Evolutionary conservation across 1,140 invertebrate genomes (phyloP).

Genomic region (Glomeris maerens): DNA sequence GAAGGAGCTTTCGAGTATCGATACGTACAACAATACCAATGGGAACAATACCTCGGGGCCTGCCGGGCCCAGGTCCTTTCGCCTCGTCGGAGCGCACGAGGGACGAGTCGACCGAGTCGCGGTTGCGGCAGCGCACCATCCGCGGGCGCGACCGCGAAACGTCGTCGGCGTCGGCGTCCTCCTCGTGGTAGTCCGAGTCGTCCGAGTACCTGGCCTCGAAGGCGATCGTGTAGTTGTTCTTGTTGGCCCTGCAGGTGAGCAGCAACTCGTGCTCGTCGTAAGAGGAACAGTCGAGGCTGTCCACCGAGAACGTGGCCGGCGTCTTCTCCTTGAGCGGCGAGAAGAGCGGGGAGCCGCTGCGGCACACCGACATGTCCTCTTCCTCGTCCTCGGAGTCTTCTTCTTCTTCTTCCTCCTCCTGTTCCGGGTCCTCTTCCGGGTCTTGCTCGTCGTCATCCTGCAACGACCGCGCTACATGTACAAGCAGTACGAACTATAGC

Average conservation of each 20-base stretch:
- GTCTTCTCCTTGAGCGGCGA: slow-evolving; percentile 68
- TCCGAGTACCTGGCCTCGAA: slow-evolving; percentile 52
- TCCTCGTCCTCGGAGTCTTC: too few relatives aligned
- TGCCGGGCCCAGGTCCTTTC: too few relatives aligned
- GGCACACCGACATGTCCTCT: slow-evolving; percentile 48
- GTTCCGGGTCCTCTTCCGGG: too few relatives aligned
- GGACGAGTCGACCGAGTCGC: slow-evolving; percentile 28
- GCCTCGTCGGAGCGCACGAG: slow-evolving; percentile 72
- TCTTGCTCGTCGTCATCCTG: slow-evolving; percentile 51
- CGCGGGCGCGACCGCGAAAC: slow-evolving; percentile 3
- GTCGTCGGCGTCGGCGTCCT: slow-evolving; percentile 15
- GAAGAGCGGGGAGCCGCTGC: slow-evolving; percentile 74
- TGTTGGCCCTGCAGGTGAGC: slow-evolving; percentile 68
- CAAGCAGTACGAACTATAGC: too few relatives aligned
- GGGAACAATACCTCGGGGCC: too few relatives aligned
- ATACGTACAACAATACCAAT: too few relatives aligned
- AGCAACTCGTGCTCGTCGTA: slow-evolving; percentile 61
- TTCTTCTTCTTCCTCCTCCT: too few relatives aligned
- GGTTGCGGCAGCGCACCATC: background rate
- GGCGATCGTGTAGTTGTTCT: slow-evolving; percentile 86
- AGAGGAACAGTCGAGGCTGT: slow-evolving; percentile 72
- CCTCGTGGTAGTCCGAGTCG: slow-evolving; percentile 19
- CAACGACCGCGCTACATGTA: slow-evolving; percentile 41
- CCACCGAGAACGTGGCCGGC: slow-evolving; percentile 56
- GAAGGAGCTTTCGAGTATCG: too few relatives aligned